Conservation (phyloP, 2,113 vertebrate species). For the Eudorcas thomsonii region DNA sequence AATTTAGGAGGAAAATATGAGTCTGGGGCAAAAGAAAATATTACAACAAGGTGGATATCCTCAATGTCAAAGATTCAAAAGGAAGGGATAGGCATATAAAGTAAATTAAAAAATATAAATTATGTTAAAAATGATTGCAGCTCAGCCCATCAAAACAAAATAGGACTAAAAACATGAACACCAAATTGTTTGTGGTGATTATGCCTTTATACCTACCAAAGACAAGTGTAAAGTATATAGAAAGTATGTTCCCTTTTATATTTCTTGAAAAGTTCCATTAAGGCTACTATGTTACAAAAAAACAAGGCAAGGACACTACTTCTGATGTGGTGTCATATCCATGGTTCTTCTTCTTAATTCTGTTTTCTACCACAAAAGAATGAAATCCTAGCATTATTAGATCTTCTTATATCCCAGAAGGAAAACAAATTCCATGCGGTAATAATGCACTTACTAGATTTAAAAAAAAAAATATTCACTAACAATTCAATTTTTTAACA, state of each 20-base stretch:
- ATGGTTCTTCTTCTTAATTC: background rate
- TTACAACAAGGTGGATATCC: background rate
- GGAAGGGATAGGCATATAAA: background rate
- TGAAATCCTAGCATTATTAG: background rate
- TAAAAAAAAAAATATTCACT: background rate
- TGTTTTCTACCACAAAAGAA: background rate
- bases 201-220: background rate
- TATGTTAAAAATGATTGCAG: background rate
- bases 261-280: background rate
- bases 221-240: background rate
- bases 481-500: background rate
- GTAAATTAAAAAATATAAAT: background rate
- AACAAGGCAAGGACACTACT: background rate
- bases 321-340: background rate
- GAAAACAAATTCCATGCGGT: background rate
- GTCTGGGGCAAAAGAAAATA: background rate
- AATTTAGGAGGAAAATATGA: background rate
- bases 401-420: background rate
- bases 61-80: background rate
- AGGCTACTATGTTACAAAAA: background rate
- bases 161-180: background rate
- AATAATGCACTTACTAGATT: background rate
- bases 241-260: background rate
- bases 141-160: background rate
- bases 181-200: background rate